Evolutionary conservation across 2,797 vertebrate species (phyloP), one percentile per base, ranked within the genome.

Genomic region (Euthynnus affinis): DNA sequence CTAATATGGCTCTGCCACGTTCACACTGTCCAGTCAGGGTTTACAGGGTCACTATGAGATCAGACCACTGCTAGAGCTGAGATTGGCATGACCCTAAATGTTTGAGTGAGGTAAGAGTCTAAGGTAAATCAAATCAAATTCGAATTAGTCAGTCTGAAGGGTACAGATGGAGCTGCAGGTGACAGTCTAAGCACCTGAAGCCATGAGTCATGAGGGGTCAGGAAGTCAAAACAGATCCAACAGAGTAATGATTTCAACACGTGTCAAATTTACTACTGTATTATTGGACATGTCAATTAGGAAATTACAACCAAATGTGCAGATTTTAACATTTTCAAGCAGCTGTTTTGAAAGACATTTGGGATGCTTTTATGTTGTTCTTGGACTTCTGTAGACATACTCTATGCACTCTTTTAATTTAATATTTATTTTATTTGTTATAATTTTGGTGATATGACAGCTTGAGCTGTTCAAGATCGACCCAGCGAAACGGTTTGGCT

Each of bases 1-100:
- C 84, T 84, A 90, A 90, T 85, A 82, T 87, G 88, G 76, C 72
- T 83, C 70, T 59, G 77, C 27, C 76, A 75, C 77, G 75, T 49
- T 78, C 62, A 85, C 66, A 69, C 59, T n/a, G 65, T 51, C 72
- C 51, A 69, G 62, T 42, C 64, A 64, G 62, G 48, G 44, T 73
- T 61, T 67, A 66, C 40, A 9, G 69, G 82, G 82, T 91, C 82
- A 90, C 44, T 79, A 5, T 25, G 78, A 87, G 84, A 88, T 91
- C 87, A 87, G 76, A 83, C 77, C 23, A 68, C 70, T 85, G 80
- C 80, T 52, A 23, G 32, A 80, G 75, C 77, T 77, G 34, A 78
- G 67, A 42, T 67, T 58, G 51, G 22, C 69, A 7, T 80, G 82
- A 82, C 71, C 78, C 42, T 64, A 70, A 79, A 74, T 63, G 76